Conservation (phyloP, 2,797 vertebrate genomes). For the Chaetodon trifasciatus region DNA sequence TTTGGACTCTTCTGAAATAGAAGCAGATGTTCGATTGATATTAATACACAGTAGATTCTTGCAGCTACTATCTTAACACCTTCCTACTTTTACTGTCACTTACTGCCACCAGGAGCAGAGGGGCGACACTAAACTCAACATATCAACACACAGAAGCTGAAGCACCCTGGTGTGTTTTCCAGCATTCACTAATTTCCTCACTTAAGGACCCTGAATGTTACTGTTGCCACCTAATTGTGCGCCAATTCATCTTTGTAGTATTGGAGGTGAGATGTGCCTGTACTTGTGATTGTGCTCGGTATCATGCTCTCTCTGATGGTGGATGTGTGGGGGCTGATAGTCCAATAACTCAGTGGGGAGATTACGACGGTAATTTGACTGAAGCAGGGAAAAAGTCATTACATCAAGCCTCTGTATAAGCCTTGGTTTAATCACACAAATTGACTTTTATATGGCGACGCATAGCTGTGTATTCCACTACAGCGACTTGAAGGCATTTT, state of each 20-base stretch:
- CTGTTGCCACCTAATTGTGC: constrained; percentile 34
- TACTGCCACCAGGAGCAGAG: constrained; percentile 31
- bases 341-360: constrained; percentile 75
- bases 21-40: constrained; percentile 79
- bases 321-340: constrained; percentile 63
- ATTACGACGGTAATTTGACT: constrained; percentile 78
- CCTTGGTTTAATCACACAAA: constrained; percentile 83
- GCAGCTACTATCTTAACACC: constrained; percentile 52
- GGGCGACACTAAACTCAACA: constrained; percentile 23
- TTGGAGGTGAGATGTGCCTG: constrained; percentile 35
- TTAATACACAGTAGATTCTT: constrained; percentile 68
- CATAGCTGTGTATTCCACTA: constrained; percentile 64
- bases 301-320: constrained; percentile 30
- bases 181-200: constrained; percentile 3
- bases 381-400: constrained; percentile 78
- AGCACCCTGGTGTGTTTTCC: constrained; percentile 1
- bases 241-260: constrained; percentile 43
- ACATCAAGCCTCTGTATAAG: constrained; percentile 73
- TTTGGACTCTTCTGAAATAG: constrained; percentile 66
- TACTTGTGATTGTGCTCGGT: constrained; percentile 39
- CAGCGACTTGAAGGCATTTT: constrained; percentile 77
- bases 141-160: constrained; percentile 19
- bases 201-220: constrained; percentile 11
- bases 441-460: constrained; percentile 81
- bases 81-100: constrained; percentile 45